Conservation (phyloP, 2,888 invertebrate genomes). For the Drosophila paranaensis region DNA sequence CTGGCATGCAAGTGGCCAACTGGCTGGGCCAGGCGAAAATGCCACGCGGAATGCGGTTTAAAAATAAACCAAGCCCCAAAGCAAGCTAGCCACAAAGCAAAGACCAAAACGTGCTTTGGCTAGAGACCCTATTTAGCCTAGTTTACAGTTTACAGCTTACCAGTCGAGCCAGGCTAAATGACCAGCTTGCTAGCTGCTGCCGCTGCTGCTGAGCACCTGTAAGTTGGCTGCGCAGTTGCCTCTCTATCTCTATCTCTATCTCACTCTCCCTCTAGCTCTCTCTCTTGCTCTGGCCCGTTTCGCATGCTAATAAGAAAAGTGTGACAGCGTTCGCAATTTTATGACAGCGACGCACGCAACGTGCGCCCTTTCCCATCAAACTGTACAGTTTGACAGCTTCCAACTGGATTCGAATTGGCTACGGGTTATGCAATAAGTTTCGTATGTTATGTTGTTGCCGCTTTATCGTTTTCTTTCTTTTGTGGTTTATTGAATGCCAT, state of each 20-base stretch:
- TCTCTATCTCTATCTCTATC: constrained; percentile 1
- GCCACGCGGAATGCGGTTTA: constrained; percentile 76
- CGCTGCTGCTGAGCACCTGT: constrained; percentile 49
- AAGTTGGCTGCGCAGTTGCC: constrained; percentile 29
- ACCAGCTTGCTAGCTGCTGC: constrained; percentile 38
- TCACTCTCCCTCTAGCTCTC: background rate
- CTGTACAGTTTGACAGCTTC: constrained; percentile 50
- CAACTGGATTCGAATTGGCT: constrained; percentile 44
- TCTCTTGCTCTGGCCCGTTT: background rate
- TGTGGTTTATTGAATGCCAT: constrained; percentile 51
- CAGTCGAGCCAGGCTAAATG: constrained; percentile 55
- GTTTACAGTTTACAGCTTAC: constrained; percentile 73
- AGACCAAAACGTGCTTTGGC: constrained; percentile 77
- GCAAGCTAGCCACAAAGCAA: constrained; percentile 23
- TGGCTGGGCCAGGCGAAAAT: constrained; percentile 47
- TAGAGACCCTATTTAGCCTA: constrained; percentile 80
- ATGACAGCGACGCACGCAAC: constrained; percentile 47
- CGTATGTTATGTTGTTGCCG: constrained; percentile 36
- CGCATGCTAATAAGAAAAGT: constrained; percentile 51
- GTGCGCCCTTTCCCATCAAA: constrained; percentile 43
- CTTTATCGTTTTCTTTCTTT: constrained; percentile 23
- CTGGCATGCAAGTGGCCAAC: constrained; percentile 31
- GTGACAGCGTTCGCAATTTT: constrained; percentile 43
- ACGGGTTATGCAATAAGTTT: constrained; percentile 71
- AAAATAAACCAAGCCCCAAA: constrained; percentile 75